These are phyloP conservation scores for Leptobrachium leishanense DNA, from an alignment of 2,113 vertebrate species.

Conservation along the genomic window DNA sequence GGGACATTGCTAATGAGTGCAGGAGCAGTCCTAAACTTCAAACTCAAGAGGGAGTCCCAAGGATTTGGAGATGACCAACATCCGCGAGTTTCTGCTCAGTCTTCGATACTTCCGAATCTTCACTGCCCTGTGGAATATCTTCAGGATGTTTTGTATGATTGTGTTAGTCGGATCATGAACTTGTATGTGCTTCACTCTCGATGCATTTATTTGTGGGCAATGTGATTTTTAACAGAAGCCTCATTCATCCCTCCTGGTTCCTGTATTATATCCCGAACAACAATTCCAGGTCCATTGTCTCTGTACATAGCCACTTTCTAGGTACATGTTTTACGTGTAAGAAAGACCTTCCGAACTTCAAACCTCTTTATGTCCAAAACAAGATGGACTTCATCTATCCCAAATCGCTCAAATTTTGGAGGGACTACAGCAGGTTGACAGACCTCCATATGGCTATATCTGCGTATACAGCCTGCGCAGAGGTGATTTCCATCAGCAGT, in stretches of 20 bases:
- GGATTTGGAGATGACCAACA: constrained; percentile 60
- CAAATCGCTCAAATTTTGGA: too few species aligned
- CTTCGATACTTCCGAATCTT: constrained; percentile 95
- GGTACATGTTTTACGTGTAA: neutral
- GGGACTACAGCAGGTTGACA: too few species aligned
- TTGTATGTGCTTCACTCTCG: neutral
- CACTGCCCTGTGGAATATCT: constrained; percentile 96
- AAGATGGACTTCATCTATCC: too few species aligned
- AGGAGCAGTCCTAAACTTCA: too few species aligned
- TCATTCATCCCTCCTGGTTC: neutral
- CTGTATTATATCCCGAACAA: neutral
- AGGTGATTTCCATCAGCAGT: too few species aligned
- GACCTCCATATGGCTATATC: too few species aligned
- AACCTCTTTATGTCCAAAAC: too few species aligned
- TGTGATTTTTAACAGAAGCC: neutral
- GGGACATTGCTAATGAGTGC: too few species aligned
- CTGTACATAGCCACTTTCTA: neutral
- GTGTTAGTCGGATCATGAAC: constrained; percentile 95
- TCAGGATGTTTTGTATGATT: constrained; percentile 99
- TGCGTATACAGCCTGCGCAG: too few species aligned
- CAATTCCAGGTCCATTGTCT: neutral
- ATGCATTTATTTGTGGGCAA: neutral
- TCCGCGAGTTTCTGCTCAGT: constrained; percentile 94
- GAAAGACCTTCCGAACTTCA: neutral
- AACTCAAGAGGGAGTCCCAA: too few species aligned